These are phyloP conservation scores for Dendroctonus ponderosae DNA, from an alignment of 1,140 invertebrate species.

Conservation along the genomic window DNA sequence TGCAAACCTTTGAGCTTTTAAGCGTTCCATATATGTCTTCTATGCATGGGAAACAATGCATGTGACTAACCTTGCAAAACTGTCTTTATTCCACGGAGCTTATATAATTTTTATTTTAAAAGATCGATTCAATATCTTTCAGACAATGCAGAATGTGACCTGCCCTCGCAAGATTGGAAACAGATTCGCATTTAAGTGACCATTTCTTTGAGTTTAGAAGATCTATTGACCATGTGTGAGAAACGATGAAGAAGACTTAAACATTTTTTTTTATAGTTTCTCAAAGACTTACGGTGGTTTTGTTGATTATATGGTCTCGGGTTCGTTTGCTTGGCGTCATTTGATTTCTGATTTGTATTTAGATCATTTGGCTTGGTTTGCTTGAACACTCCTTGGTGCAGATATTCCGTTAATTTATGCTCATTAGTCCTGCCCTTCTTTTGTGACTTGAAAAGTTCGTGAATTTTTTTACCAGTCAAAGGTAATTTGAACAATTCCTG, in stretches of 20 bases:
- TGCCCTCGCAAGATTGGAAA: no score
- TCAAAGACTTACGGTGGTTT: neutral
- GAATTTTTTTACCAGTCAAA: constrained; percentile 42
- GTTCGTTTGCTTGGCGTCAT: neutral
- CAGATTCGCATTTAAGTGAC: no score
- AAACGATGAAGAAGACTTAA: neutral
- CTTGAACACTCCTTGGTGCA: constrained; percentile 23
- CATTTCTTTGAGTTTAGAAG: neutral
- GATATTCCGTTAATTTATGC: constrained; percentile 36
- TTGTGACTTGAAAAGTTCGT: constrained; percentile 36
- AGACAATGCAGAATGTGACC: no score
- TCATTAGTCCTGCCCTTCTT: constrained; percentile 34
- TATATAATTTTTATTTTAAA: no score
- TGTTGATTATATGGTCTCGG: neutral
- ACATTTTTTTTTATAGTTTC: neutral
- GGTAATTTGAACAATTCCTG: constrained; percentile 37
- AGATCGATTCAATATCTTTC: no score
- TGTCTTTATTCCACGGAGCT: no score
- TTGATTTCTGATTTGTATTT: constrained; percentile 14
- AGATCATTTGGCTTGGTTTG: constrained; percentile 9
- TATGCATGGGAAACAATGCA: no score
- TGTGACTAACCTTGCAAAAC: no score
- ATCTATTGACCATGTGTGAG: neutral
- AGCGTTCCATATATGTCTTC: no score
- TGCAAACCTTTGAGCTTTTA: no score